Evolutionary conservation across 2,113 vertebrate species (phyloP), one percentile per base, ranked within the genome.

Genomic region (Peromyscus polionotus): DNA sequence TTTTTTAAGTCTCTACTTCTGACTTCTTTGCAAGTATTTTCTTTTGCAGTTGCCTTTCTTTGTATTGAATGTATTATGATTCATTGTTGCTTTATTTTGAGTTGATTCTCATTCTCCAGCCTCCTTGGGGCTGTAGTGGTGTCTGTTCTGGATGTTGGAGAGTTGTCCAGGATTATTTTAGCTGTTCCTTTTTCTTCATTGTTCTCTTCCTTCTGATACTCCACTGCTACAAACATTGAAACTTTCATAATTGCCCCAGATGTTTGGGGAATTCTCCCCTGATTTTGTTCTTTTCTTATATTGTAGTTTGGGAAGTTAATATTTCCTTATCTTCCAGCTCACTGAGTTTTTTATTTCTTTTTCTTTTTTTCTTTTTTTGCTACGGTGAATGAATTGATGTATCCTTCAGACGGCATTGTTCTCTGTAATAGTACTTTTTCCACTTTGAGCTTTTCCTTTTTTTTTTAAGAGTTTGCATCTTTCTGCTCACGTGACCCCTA

Each of bases 141-240:
- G 2, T 97, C 48, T 88, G 20, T 79, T 85, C 57, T 87, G 54
- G 67, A 42, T 54, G 90, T 88, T 87, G 42, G 54, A 89, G 75
- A 22, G 36, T 70, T 20, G 19, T 20, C 39, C 16, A 70, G 96
- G 67, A 85, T 80, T n/a, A 73, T 51, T 88, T 88, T 54, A 91
- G 28, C 8, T 90, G n/a, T 79, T 77, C 88, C 14, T 88, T 88
- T 65, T 57, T 17, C 9, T 45, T 31, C n/a, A 5, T 48, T 22
- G n/a, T 17, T 42, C 22, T 57, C 6, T n/a, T 91, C 24, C 13
- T 61, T 70, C 59, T 89, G n/a, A 16, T 51, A 48, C 79, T 83
- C 48, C 1, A 28, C 1, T 92, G 79, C 28, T n/a, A 39, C 19
- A 26, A 28, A 57, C 33, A 11, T 67, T 72, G 79, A 0, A 45